Evolutionary conservation across 2,113 vertebrate genomes (phyloP).

Genomic region (Myotis yumanensis): DNA sequence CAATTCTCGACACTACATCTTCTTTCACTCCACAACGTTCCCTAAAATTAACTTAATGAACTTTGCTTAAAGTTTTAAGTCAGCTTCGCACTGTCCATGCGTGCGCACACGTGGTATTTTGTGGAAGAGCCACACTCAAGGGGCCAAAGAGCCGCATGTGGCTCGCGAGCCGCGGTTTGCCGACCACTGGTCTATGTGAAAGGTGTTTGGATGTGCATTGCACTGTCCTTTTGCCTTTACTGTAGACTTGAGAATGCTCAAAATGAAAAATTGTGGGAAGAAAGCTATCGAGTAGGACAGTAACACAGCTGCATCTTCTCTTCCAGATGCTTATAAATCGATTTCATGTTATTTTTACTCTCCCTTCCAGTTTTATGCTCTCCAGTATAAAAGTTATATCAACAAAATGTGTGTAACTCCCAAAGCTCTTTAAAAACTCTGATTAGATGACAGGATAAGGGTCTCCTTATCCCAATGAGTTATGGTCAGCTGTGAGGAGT

Average conservation of each 20-base stretch:
- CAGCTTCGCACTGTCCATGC: too few species aligned
- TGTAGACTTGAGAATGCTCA: background rate
- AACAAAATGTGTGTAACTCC: background rate
- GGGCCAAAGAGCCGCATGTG: too few species aligned
- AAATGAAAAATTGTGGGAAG: background rate
- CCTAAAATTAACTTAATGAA: too few species aligned
- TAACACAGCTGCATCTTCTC: background rate
- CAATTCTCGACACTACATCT: too few species aligned
- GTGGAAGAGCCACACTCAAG: too few species aligned
- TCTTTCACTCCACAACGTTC: too few species aligned
- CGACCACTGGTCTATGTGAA: background rate
- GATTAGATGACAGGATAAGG: background rate
- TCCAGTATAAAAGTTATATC: slow-evolving; percentile 27
- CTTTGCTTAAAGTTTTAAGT: too few species aligned
- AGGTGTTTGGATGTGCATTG: background rate
- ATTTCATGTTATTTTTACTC: slow-evolving; percentile 27
- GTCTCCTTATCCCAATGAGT: background rate
- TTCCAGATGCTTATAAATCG: background rate
- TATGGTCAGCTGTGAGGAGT: background rate
- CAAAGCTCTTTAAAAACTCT: slow-evolving; percentile 3
- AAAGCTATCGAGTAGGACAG: background rate
- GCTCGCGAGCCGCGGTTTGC: too few species aligned
- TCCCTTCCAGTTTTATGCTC: slow-evolving; percentile 19
- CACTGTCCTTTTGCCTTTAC: background rate
- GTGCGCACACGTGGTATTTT: too few species aligned